Percentiles rank a stretch among this genome's conserved stretches.
Evolutionary conservation across 1,140 invertebrate genomes (phyloP).

Genomic region (Protaetia brevitarsis): DNA sequence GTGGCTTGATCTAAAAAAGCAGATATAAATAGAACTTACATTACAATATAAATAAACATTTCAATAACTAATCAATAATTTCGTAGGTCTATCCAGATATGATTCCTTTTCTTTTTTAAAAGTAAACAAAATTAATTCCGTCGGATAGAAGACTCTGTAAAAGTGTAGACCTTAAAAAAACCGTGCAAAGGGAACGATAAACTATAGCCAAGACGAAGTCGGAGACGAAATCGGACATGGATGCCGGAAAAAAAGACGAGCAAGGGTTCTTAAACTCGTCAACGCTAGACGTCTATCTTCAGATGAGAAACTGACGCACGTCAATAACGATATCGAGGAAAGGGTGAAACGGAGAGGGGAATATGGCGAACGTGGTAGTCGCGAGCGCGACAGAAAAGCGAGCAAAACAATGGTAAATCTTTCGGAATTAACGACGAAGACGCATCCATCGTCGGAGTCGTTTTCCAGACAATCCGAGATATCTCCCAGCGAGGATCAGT

Average conservation of each 20-base stretch:
- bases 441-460: not conserved
- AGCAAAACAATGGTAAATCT: not conserved
- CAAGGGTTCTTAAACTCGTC: conserved; percentile 35
- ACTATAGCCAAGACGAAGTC: too few relatives aligned
- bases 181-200: not conserved
- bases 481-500: not conserved
- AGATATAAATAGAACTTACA: too few relatives aligned
- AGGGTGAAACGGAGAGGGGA: not conserved
- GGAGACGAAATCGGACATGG: not conserved
- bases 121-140: too few relatives aligned
- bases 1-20: too few relatives aligned
- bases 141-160: too few relatives aligned
- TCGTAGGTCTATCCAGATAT: too few relatives aligned
- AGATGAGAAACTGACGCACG: conserved; percentile 38
- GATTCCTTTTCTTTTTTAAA: too few relatives aligned
- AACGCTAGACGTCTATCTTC: conserved; percentile 38
- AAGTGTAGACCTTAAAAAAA: too few relatives aligned
- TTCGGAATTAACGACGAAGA: conserved; percentile 7
- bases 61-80: too few relatives aligned
- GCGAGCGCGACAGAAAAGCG: conserved; percentile 20
- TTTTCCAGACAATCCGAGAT: conserved; percentile 6
- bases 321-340: conserved; percentile 35
- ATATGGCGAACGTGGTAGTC: not conserved
- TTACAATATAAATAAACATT: too few relatives aligned
- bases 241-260: conserved; percentile 21